Base-by-base conservation (phyloP, 2,113 vertebrate species). In the Cebidichthys violaceus region DNA sequence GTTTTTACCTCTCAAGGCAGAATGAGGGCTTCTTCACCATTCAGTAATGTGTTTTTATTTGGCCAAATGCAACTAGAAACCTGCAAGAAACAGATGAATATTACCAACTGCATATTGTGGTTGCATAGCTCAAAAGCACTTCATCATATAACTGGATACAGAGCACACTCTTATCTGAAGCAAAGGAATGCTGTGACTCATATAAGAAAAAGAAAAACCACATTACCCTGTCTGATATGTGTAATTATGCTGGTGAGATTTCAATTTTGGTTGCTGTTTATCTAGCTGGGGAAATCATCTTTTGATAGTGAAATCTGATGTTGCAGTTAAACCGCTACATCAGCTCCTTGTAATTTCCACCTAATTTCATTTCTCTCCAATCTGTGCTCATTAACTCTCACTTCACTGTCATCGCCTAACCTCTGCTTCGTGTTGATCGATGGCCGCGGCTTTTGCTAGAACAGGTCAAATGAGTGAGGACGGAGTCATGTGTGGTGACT, bases 341-440 rank as follows among this genome's bases (percentile, higher is more conserved):
- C 37, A 70, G 13, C 72, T 14, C 50, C 22, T 79, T 77, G 39
- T 69, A 84, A 79, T 81, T 66, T 75, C 22, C 60, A 43, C 17
- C 72, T 84, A 77, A 83, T 92, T 85, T 68, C 0, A 88, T 85
- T 73, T 73, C 60, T 72, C 59, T 73, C 83, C 24, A 73, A 29
- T 78, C 50, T 70, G 59, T 47, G 24, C 82, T 86, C 84, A 86
- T 88, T 85, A 83, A 43, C 59, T 66, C 60, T 14, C 60, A 62
- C 64, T 71, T 81, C 31, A 35, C 71, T 3, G n/a, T 84, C 57
- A 18, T 60, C 27, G 2, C 10, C n/a, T 14, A 18, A 67, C 62
- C 66, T 15, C 64, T 9, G 35, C 52, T 33, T 43, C 55, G 29
- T 45, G 66, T 11, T 65, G 71, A 84, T 75, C 0, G 10, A 55